These are phyloP conservation scores for Argyrosomus japonicus DNA, from an alignment of 2,113 vertebrate species.

Conservation along the genomic window DNA sequence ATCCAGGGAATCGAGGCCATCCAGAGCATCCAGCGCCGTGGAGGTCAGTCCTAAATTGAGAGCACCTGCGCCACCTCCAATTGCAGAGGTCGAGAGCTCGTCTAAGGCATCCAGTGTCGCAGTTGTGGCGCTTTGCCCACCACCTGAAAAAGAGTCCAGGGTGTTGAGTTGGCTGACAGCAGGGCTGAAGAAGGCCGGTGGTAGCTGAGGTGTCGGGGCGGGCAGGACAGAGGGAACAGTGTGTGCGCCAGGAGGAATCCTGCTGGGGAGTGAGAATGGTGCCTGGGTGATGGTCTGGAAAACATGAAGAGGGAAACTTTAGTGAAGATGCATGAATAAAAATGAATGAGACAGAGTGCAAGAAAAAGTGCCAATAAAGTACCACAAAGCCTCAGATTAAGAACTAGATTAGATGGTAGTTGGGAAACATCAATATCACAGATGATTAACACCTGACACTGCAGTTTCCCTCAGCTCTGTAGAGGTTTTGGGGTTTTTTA, in stretches of 20 bases:
- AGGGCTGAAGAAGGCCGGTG: slow-evolving; percentile 84
- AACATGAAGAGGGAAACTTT: background rate
- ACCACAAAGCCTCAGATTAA: background rate
- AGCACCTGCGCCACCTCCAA: background rate
- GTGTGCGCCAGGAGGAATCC: slow-evolving; percentile 71
- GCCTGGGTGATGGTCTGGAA: slow-evolving; percentile 76
- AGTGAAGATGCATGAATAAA: background rate
- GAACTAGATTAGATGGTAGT: background rate
- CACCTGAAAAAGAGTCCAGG: slow-evolving; percentile 83
- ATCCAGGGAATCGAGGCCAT: slow-evolving; percentile 63
- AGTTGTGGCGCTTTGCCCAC: background rate
- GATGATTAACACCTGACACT: no score
- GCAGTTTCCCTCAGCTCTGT: no score
- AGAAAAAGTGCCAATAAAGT: background rate
- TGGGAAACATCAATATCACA: no score
- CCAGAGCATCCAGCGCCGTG: slow-evolving; percentile 9
- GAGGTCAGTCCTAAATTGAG: background rate
- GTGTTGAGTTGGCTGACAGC: slow-evolving; percentile 68
- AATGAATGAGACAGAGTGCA: background rate
- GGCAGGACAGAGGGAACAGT: slow-evolving; percentile 80
- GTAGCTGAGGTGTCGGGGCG: slow-evolving; percentile 85
- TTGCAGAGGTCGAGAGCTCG: slow-evolving; percentile 45
- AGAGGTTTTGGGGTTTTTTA: background rate
- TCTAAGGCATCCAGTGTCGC: slow-evolving; percentile 69
- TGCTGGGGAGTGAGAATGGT: slow-evolving; percentile 80